A percentile compares a stretch with the other conserved stretches of the same genome.
These are phyloP conservation scores for Callopanchax toddi DNA, from an alignment of 2,113 vertebrate genomes.

Conservation along the genomic window DNA sequence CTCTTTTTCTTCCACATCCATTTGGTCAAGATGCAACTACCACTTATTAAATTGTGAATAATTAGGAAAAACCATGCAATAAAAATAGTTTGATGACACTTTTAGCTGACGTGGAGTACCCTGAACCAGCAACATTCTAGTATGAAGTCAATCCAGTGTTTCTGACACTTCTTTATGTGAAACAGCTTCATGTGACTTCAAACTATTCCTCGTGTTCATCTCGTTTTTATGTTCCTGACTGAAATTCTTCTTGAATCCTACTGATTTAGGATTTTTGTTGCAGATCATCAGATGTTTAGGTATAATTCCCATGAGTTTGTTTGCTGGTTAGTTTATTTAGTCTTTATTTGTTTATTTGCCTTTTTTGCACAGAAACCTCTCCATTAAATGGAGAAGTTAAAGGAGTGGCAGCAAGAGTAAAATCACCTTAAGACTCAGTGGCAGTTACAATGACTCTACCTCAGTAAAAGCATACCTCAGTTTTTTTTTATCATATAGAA, in stretches of 20 bases:
- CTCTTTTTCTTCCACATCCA: too few species aligned
- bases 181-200: not conserved
- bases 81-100: too few species aligned
- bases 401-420: conserved; percentile 50
- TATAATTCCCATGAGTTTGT: conserved; percentile 57
- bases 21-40: too few species aligned
- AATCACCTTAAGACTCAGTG: too few species aligned
- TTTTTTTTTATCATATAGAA: not conserved
- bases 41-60: too few species aligned
- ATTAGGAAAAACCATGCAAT: too few species aligned
- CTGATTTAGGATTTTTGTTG: conserved; percentile 35
- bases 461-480: too few species aligned
- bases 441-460: conserved; percentile 9
- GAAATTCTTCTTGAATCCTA: not conserved
- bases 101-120: too few species aligned
- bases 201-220: not conserved
- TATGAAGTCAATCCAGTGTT: conserved; percentile 21
- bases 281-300: conserved; percentile 61
- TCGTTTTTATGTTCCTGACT: not conserved
- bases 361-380: conserved; percentile 74
- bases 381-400: conserved; percentile 73
- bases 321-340: conserved; percentile 16
- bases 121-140: not conserved
- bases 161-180: not conserved
- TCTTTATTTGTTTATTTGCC: conserved; percentile 2